phyloP scores from a whole-genome alignment of 2,113 vertebrate species.

The Sapajus apella region DNA sequence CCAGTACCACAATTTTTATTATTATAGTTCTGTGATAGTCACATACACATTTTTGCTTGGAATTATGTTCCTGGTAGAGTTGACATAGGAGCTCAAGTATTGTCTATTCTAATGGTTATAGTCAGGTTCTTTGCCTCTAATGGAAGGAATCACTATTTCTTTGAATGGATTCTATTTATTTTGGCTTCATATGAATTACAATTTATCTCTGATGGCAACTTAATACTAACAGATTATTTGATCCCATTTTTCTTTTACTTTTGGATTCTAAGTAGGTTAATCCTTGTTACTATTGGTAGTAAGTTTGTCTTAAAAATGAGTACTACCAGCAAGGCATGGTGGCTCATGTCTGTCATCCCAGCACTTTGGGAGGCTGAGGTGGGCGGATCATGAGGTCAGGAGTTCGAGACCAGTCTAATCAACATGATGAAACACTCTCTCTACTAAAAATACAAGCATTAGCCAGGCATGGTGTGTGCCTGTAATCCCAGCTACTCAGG shows the following conservation, averaged over 20 bases:
- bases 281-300: neutral
- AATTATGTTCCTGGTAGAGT: neutral
- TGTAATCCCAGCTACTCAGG: too few species aligned
- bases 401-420: too few species aligned
- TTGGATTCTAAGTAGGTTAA: neutral
- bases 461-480: too few species aligned
- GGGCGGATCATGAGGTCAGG: too few species aligned
- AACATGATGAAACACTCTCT: too few species aligned
- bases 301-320: neutral
- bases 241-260: neutral
- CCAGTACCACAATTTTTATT: neutral
- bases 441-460: too few species aligned
- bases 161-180: neutral
- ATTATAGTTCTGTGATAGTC: neutral
- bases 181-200: neutral
- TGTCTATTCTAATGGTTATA: neutral
- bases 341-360: too few species aligned
- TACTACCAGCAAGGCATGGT: neutral
- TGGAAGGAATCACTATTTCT: neutral
- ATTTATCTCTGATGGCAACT: neutral
- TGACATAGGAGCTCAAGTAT: neutral
- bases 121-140: neutral
- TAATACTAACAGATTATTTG: neutral
- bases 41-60: neutral
- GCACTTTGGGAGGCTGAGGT: too few species aligned